These are phyloP conservation scores for Hetaerina americana DNA, from an alignment of 1,140 invertebrate genomes.

Conservation along the genomic window DNA sequence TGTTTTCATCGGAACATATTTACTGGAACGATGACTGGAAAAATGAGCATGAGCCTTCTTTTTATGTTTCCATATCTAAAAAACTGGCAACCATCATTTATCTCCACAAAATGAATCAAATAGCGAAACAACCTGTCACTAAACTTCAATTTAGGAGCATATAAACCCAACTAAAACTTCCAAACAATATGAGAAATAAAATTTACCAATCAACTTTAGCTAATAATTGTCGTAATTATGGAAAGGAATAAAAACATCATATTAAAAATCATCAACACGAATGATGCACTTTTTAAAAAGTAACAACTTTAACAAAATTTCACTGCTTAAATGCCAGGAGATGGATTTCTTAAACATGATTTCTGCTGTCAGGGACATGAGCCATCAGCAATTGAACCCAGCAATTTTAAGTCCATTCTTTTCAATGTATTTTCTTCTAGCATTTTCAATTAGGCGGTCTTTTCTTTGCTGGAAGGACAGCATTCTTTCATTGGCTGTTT, in stretches of 20 bases:
- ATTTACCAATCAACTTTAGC: no score
- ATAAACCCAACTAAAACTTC: no score
- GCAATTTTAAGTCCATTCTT: slow-evolving; percentile 49
- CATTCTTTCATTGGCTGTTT: slow-evolving; percentile 46
- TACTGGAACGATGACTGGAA: no score
- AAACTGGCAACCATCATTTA: no score
- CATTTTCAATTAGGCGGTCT: slow-evolving; percentile 58
- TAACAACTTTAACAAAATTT: no score
- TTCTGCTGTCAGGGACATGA: background rate
- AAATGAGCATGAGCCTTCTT: no score
- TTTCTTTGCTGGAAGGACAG: slow-evolving; percentile 64
- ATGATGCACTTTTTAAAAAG: background rate
- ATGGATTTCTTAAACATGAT: background rate
- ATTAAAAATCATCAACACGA: background rate
- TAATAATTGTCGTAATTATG: background rate
- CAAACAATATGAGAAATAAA: no score
- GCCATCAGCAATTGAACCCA: background rate
- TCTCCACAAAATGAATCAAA: no score
- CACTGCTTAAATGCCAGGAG: background rate
- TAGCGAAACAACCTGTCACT: no score
- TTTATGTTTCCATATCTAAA: no score
- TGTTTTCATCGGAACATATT: no score
- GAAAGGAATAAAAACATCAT: background rate
- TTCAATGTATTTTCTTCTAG: slow-evolving; percentile 60
- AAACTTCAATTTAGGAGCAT: no score